Conservation (phyloP, 2,888 invertebrate species). For the Autographa gamma region DNA sequence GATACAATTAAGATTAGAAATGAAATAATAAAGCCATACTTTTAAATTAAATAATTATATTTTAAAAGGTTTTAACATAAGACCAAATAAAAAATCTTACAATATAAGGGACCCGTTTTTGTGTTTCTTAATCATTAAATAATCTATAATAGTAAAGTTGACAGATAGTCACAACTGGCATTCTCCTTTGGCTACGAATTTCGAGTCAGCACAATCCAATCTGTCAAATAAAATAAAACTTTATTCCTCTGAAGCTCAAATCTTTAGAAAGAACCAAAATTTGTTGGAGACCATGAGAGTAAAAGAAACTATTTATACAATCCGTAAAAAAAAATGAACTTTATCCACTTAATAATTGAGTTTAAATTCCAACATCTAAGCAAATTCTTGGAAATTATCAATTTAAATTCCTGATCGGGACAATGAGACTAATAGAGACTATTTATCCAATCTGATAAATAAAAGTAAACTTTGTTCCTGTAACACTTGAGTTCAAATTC, state of each 20-base stretch:
- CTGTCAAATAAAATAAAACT: not conserved
- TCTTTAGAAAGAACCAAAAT: no score
- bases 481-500: no score
- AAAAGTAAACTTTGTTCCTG: not conserved
- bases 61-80: not conserved
- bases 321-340: not conserved
- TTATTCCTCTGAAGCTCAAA: not conserved
- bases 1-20: not conserved
- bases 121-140: not conserved
- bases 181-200: not conserved
- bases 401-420: no score
- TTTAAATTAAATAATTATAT: not conserved
- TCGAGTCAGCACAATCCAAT: not conserved
- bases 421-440: no score
- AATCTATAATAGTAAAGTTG: not conserved
- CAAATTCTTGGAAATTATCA: not conserved
- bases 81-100: not conserved
- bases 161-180: not conserved
- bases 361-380: not conserved
- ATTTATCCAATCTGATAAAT: not conserved
- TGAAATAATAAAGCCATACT: not conserved
- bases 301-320: no score
- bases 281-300: no score
- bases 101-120: not conserved
- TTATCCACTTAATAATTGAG: not conserved